Evolutionary conservation across 2,113 vertebrate species (phyloP).

Genomic region (Apteryx owenii): DNA sequence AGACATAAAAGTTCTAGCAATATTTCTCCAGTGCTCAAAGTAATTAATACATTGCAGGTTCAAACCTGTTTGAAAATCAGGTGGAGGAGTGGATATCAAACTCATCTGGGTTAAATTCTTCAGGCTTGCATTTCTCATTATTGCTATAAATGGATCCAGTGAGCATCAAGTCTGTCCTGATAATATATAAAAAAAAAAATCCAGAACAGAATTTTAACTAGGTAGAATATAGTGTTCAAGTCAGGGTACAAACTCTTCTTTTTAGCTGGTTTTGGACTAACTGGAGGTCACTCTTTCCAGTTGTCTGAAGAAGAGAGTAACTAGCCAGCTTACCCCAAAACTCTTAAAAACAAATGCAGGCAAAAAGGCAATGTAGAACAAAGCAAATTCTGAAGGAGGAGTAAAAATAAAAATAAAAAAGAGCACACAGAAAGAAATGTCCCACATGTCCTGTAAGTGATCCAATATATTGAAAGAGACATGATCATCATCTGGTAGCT

Average conservation of each 20-base stretch:
- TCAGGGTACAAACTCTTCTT: not conserved
- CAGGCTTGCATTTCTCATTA: not conserved
- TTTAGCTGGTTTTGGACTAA: not conserved
- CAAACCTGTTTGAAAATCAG: not conserved
- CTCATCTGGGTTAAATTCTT: not conserved
- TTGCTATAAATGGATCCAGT: not conserved
- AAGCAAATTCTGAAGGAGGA: not conserved
- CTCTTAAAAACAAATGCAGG: not conserved
- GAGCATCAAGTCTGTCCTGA: not conserved
- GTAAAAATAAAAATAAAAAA: not conserved
- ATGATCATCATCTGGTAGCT: not conserved
- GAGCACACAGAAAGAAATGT: not conserved
- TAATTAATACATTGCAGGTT: not conserved
- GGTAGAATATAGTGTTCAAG: not conserved
- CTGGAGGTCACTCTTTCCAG: not conserved
- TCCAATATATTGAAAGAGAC: not conserved
- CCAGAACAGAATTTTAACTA: not conserved
- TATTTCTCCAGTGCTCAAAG: not conserved
- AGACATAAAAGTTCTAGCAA: not conserved
- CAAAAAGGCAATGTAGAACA: not conserved
- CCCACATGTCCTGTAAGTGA: not conserved
- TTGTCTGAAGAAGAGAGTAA: not conserved
- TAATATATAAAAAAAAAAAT: not conserved
- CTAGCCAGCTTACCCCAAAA: not conserved
- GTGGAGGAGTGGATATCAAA: not conserved